A percentile compares a stretch with the other conserved stretches of the same genome.
phyloP scores from a whole-genome alignment of 2,797 vertebrate species.

The Ptychobarbus kaznakovi region DNA sequence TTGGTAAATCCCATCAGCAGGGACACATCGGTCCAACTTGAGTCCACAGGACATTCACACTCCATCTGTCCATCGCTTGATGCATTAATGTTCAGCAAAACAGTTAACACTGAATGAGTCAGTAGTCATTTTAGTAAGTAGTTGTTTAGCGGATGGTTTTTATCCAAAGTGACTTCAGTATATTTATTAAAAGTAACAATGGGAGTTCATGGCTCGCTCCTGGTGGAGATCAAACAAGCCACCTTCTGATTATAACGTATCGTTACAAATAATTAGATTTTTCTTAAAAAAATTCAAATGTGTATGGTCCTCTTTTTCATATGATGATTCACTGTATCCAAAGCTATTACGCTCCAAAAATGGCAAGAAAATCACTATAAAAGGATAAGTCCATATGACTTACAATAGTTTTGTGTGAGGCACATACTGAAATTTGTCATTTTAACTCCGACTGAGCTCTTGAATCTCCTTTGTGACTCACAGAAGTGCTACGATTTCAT shows the following conservation, averaged over 20 bases:
- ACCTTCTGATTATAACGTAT: background rate
- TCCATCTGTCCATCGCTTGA: slow-evolving; percentile 43
- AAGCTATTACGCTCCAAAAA: background rate
- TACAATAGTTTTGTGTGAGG: background rate
- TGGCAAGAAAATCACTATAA: background rate
- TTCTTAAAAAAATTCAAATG: background rate
- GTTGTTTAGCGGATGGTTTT: slow-evolving; percentile 1
- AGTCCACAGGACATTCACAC: slow-evolving; percentile 36
- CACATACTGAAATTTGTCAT: background rate
- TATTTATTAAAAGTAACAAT: background rate
- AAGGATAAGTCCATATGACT: background rate
- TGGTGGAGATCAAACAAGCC: background rate
- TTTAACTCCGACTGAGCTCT: background rate
- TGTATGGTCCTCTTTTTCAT: background rate
- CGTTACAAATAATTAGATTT: background rate
- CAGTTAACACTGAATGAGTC: slow-evolving; percentile 22
- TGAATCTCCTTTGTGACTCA: background rate
- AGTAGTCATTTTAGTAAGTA: slow-evolving; percentile 3
- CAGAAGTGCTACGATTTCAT: background rate
- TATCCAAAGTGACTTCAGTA: slow-evolving; percentile 3
- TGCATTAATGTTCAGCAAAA: slow-evolving; percentile 32
- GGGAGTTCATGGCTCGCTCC: background rate
- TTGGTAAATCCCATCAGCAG: slow-evolving; percentile 67
- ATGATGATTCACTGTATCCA: background rate
- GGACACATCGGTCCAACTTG: slow-evolving; percentile 6